A percentile compares a stretch with the other conserved stretches of the same genome.
Evolutionary conservation across 2,113 vertebrate species (phyloP).

Genomic region (Oxyura jamaicensis): DNA sequence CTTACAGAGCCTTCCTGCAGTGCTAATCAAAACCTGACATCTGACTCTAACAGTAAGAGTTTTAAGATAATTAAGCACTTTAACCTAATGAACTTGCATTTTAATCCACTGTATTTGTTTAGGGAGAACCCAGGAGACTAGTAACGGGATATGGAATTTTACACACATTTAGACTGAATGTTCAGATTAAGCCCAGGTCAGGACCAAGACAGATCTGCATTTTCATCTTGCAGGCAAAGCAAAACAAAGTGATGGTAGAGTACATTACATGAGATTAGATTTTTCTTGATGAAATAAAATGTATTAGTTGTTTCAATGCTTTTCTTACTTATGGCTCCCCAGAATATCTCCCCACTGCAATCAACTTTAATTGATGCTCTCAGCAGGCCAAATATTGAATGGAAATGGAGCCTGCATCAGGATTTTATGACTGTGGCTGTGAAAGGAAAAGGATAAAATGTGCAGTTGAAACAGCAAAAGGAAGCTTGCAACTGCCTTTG

Average conservation of each 20-base stretch:
- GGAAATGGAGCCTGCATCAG: not conserved
- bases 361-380: not conserved
- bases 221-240: not conserved
- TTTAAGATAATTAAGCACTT: slow-evolving; percentile 69
- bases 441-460: not conserved
- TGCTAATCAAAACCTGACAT: slow-evolving; percentile 61
- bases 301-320: not conserved
- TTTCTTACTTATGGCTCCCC: not conserved
- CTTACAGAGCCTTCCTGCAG: slow-evolving; percentile 39
- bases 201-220: not conserved
- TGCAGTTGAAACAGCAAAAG: not conserved
- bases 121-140: not conserved
- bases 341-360: not conserved
- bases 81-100: slow-evolving; percentile 65
- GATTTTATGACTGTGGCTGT: not conserved
- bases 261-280: not conserved
- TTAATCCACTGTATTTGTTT: slow-evolving; percentile 51
- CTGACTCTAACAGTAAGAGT: slow-evolving; percentile 45
- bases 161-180: not conserved
- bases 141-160: slow-evolving; percentile 37
- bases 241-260: not conserved
- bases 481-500: not conserved
- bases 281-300: slow-evolving; percentile 11
- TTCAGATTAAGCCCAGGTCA: not conserved
- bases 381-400: not conserved